Base-by-base conservation (phyloP, 2,888 invertebrate genomes). In the Gastrophysa polygoni region DNA sequence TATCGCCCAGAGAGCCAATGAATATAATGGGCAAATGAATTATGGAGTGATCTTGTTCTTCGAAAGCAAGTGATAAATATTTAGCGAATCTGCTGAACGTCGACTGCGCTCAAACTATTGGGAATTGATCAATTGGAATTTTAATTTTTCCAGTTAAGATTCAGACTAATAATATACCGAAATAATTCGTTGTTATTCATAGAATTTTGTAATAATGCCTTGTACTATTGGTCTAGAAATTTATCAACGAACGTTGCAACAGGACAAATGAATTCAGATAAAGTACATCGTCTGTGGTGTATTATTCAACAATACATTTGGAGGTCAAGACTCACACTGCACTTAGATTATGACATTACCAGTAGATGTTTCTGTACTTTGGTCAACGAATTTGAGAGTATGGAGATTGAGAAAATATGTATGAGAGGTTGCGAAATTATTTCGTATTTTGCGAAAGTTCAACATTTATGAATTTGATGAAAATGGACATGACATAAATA, bases 191-290 rank as follows among this genome's bases (percentile, higher is more conserved):
- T 29, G 24, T 29, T 24, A 51, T 54, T 52, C 16, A 50, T 56
- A 11, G 32, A 24, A 20, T 61, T 61, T 57, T 50, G 57, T 46
- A 61, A 61, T 14, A 54, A 49, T 55, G 54, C 59, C 54, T 54
- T 54, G 56, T 47, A 57, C 43, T 34, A 32, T 56, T 51, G 29
- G 44, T 11, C 56, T 50, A 50, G 46, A 46, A 59, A 51, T 34
- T 51, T 51, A 59, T 59, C 59, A 50, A 24, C n/a, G 4, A 52
- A 34, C 32, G 28, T 51, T 14, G 49, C 51, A 51, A 52, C 24
- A 21, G 29, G 18, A 11, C 4, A 3, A 24, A 24, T 46, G 34
- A 20, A n/a, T 20, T 46, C 21, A 50, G 28, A 24, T 20, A 17
- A 18, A 11, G 6, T 1, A 44, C 5, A 32, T 10, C 5, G 4